Evolutionary conservation across 2,113 vertebrate genomes (phyloP), one percentile per base, ranked within the genome.

Genomic region (Silurus asotus): DNA sequence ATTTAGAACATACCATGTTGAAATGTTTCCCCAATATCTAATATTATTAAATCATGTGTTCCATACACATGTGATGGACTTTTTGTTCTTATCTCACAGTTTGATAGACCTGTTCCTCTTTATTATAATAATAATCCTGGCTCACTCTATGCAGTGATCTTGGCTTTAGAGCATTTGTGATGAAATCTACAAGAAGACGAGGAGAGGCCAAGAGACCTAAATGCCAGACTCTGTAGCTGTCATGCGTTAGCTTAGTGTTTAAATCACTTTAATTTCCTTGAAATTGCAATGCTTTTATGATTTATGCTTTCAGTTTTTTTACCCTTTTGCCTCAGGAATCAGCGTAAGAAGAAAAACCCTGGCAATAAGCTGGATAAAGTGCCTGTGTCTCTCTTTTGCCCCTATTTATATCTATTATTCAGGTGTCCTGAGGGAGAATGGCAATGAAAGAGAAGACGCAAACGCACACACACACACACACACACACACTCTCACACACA

Each of bases 331-430:
- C 70, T 87, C 59, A 56, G 70, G 80, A 86, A 64, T 86, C 69
- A 64, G 49, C 28, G 25, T 82, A 69, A 55, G 79, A 72, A 37
- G 49, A 23, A 59, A 75, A 74, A 74, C 67, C 86, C 72, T 83
- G 51, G 62, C 84, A 89, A 84, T 86, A 86, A 86, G 55, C 81
- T 84, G 53, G 14, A 88, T 84, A 86, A 76, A 87, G 65, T 74
- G n/a, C 51, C 79, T 48, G 49, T 77, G 77, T 82, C n/a, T 58
- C 69, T 89, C 70, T 80, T 58, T 75, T 65, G 62, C 81, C 82
- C 67, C 84, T 23, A 65, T 81, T 87, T 61, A 76, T 61, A 64
- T 92, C 80, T 90, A 89, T 92, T 81, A 92, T 92, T 93, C 84
- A 92, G 90, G 70, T 86, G 84, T 91, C 88, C 83, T 88, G 85